Conservation (phyloP, 2,797 vertebrate genomes). For the Lacerta viridis region DNA sequence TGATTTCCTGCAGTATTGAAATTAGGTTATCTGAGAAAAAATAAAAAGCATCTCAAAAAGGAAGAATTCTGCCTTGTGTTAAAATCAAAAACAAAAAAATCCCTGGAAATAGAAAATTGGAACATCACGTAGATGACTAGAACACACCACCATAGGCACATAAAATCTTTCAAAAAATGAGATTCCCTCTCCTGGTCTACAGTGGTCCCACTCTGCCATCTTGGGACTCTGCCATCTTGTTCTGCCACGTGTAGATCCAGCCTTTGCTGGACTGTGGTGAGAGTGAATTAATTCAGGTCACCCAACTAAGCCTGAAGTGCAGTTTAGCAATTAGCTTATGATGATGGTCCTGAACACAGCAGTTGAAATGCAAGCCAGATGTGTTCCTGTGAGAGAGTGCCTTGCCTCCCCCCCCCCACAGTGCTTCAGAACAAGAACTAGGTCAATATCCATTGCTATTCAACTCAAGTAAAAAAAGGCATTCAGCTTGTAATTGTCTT, state of each 20-base stretch:
- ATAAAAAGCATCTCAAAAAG: no score
- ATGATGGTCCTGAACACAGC: not conserved
- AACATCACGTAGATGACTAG: no score
- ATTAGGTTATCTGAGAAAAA: no score
- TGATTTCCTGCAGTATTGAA: no score
- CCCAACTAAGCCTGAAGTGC: no score
- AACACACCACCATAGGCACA: not conserved
- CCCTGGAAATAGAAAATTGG: no score
- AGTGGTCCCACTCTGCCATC: not conserved
- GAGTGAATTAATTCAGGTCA: not conserved
- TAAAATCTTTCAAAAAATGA: not conserved
- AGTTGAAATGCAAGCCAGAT: not conserved
- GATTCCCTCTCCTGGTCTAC: no score
- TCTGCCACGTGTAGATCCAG: not conserved
- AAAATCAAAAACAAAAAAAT: no score
- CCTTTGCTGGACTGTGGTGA: not conserved
- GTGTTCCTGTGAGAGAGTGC: not conserved
- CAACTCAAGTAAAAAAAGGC: constrained; percentile 29
- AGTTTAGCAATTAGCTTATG: not conserved
- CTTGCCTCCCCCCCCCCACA: not conserved
- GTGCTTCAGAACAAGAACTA: constrained; percentile 15
- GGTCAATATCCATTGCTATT: constrained; percentile 40
- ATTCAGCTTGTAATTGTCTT: constrained; percentile 14
- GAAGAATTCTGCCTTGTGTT: no score
- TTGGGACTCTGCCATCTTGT: not conserved